These are phyloP conservation scores for Hermodice carunculata DNA, from an alignment of 2,888 invertebrate genomes.

Conservation along the genomic window DNA sequence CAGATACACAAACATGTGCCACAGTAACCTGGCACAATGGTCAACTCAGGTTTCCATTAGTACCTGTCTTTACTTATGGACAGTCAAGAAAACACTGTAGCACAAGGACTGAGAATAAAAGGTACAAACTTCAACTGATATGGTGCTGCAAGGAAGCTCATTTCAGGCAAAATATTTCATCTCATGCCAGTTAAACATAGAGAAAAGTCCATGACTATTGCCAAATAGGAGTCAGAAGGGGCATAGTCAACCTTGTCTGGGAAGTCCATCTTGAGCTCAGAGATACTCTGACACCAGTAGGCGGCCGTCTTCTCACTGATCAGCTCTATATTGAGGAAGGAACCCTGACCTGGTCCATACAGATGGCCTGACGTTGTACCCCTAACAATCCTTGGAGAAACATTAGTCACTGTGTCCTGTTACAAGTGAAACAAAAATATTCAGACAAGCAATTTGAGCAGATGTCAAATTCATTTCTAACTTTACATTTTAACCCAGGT, in stretches of 20 bases:
- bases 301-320: slow-evolving; percentile 96
- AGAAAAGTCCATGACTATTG: too few relatives aligned
- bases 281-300: slow-evolving; percentile 92
- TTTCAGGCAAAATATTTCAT: background rate
- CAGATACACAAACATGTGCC: too few relatives aligned
- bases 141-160: background rate
- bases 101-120: background rate
- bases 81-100: too few relatives aligned
- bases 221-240: too few relatives aligned
- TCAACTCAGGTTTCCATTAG: too few relatives aligned
- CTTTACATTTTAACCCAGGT: too few relatives aligned
- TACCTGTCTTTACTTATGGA: too few relatives aligned
- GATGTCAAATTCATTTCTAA: too few relatives aligned
- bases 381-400: slow-evolving; percentile 95
- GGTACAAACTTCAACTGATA: background rate
- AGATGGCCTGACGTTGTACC: slow-evolving; percentile 92
- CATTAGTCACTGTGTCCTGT: slow-evolving; percentile 94
- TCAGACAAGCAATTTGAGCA: too few relatives aligned
- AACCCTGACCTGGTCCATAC: slow-evolving; percentile 95
- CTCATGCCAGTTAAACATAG: background rate
- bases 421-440: too few relatives aligned
- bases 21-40: too few relatives aligned
- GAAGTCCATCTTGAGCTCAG: slow-evolving; percentile 91
- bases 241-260: slow-evolving; percentile 81
- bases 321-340: slow-evolving; percentile 97